phyloP scores from a whole-genome alignment of 2,888 invertebrate species.

The Pheosia tremula region DNA sequence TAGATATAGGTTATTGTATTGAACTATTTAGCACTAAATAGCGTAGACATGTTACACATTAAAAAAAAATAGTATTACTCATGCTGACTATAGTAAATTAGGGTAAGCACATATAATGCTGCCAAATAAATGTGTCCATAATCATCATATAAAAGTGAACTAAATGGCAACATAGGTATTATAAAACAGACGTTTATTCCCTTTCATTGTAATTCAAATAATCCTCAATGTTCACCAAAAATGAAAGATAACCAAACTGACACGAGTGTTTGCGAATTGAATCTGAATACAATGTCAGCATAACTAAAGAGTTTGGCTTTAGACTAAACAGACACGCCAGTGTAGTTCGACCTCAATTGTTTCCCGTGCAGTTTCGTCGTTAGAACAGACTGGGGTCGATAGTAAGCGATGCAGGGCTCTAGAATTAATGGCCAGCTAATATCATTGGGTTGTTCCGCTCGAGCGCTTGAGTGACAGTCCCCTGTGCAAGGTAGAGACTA shows the following conservation, averaged over 20 bases:
- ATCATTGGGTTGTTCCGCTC: conserved; percentile 72
- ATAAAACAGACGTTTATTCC: conserved; percentile 36
- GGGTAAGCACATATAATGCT: no score
- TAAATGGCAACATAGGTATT: not conserved
- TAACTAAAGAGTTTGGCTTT: conserved; percentile 70
- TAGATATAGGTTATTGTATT: no score
- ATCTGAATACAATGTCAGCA: conserved; percentile 72
- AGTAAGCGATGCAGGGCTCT: conserved; percentile 51
- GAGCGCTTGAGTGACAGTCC: conserved; percentile 78
- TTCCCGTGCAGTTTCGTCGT: conserved; percentile 30
- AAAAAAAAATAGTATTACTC: no score
- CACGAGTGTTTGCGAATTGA: conserved; percentile 60
- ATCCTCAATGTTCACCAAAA: conserved; percentile 43
- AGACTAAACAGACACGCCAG: conserved; percentile 55
- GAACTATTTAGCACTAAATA: no score
- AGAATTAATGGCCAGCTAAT: conserved; percentile 61
- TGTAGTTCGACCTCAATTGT: conserved; percentile 40
- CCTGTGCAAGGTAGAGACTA: conserved; percentile 67
- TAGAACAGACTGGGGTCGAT: conserved; percentile 36
- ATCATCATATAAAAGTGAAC: no score
- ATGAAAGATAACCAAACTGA: conserved; percentile 55
- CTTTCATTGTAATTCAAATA: conserved; percentile 34
- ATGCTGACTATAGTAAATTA: no score
- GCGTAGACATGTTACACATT: no score
- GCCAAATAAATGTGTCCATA: no score